Percentiles rank a stretch among this genome's conserved stretches.
These are phyloP conservation scores for Pseudomugil tenellus DNA, from an alignment of 2,797 vertebrate species.

Conservation along the genomic window DNA sequence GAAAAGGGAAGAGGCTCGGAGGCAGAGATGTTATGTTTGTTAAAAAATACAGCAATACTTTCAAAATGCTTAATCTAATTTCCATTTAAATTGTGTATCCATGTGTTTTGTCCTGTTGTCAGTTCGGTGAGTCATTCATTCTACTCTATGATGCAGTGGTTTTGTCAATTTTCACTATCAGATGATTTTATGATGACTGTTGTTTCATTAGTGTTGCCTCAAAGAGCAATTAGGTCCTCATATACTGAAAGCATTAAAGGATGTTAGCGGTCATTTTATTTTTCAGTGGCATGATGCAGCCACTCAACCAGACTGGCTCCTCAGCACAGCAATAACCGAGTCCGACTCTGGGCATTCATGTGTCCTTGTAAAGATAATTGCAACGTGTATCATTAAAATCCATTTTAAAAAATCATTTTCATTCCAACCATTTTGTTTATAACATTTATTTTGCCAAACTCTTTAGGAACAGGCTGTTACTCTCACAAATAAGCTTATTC, in stretches of 20 bases:
- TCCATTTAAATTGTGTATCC: conserved; percentile 33
- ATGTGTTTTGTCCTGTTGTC: conserved; percentile 17
- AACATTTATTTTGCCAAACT: neutral
- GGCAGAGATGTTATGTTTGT: conserved; percentile 47
- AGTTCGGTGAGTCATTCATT: conserved; percentile 13
- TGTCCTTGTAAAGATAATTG: neutral
- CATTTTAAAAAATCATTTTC: no score
- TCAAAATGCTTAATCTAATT: conserved; percentile 24
- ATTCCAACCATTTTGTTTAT: conserved; percentile 2
- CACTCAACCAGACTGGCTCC: neutral
- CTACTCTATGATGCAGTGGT: conserved; percentile 6
- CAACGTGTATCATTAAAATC: neutral
- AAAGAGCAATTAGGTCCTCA: conserved; percentile 9
- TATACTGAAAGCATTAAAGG: conserved; percentile 2
- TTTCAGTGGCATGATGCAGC: neutral
- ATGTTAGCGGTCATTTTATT: neutral
- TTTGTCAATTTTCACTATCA: neutral
- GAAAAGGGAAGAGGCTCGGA: conserved; percentile 29
- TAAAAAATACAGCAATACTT: conserved; percentile 6
- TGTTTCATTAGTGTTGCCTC: conserved; percentile 24
- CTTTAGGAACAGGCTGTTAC: neutral
- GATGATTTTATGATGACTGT: conserved; percentile 16
- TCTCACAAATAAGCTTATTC: neutral
- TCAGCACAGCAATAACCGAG: neutral
- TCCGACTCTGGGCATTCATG: neutral